phyloP scores from a whole-genome alignment of 1,140 invertebrate species.

The Campodea augens region DNA sequence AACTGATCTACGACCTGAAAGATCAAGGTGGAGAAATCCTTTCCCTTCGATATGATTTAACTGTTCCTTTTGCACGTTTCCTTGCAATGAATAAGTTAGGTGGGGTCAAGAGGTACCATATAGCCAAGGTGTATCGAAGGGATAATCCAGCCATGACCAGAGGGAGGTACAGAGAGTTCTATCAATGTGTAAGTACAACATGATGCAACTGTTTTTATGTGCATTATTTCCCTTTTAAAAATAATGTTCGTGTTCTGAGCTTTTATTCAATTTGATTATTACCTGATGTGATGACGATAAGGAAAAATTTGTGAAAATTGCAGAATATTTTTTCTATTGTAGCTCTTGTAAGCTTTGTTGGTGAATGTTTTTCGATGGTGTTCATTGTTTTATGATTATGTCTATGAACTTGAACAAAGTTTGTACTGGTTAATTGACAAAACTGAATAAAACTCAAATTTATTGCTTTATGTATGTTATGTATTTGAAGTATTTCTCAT shows the following conservation, averaged over 20 bases:
- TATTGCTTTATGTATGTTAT: too few species aligned
- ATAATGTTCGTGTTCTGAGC: too few species aligned
- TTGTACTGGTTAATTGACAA: too few species aligned
- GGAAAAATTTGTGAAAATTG: too few species aligned
- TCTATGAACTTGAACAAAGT: too few species aligned
- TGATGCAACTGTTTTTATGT: constrained; percentile 1
- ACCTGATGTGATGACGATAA: too few species aligned
- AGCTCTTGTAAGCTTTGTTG: too few species aligned
- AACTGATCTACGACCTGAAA: constrained; percentile 93
- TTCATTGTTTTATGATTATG: too few species aligned
- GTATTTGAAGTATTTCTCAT: too few species aligned
- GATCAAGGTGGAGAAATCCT: constrained; percentile 96
- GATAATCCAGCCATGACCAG: constrained; percentile 94
- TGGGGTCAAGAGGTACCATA: constrained; percentile 84
- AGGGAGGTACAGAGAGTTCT: constrained; percentile 94
- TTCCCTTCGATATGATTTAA: constrained; percentile 74
- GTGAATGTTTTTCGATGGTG: too few species aligned
- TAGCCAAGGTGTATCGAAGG: constrained; percentile 88
- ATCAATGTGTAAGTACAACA: constrained; percentile 83
- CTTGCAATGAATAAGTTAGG: constrained; percentile 94
- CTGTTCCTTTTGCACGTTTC: constrained; percentile 92
- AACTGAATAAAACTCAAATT: too few species aligned
- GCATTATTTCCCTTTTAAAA: neutral
- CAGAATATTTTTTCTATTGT: too few species aligned
- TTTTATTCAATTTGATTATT: constrained; percentile 7